These are phyloP conservation scores for Sphenodon punctatus DNA, from an alignment of 2,797 vertebrate species.

Conservation along the genomic window DNA sequence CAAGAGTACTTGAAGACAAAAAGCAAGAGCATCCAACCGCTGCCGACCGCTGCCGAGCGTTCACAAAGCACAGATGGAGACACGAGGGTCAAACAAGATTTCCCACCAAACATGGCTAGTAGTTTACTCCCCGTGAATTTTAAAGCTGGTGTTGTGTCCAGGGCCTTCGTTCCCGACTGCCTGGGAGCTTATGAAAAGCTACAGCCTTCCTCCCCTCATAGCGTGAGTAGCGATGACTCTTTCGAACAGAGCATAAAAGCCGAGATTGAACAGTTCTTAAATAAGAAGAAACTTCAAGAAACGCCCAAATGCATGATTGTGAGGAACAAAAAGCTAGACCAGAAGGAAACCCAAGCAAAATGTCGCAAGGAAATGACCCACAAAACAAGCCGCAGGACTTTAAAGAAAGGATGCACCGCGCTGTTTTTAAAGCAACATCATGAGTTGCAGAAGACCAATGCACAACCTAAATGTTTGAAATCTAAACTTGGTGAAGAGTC, in stretches of 20 bases:
- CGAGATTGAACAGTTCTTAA: constrained; percentile 80
- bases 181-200: background rate
- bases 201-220: constrained; percentile 72
- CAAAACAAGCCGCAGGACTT: background rate
- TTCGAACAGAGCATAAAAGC: constrained; percentile 81
- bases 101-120: background rate
- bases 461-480: constrained; percentile 27
- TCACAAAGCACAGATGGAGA: background rate
- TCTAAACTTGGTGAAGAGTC: background rate
- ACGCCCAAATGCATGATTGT: constrained; percentile 49
- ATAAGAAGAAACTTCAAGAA: constrained; percentile 73
- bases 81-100: constrained; percentile 26
- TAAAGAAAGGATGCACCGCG: background rate
- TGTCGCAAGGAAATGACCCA: background rate
- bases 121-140: constrained; percentile 33
- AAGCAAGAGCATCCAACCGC: constrained; percentile 6
- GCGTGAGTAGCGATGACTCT: constrained; percentile 79
- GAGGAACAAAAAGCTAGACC: background rate
- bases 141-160: constrained; percentile 21
- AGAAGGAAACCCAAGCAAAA: background rate
- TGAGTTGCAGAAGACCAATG: background rate
- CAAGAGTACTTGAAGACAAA: constrained; percentile 88
- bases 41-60: constrained; percentile 5
- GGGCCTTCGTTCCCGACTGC: constrained; percentile 35
- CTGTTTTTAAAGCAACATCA: constrained; percentile 56